phyloP scores from a whole-genome alignment of 2,888 invertebrate species.

The Gibbula magus region DNA sequence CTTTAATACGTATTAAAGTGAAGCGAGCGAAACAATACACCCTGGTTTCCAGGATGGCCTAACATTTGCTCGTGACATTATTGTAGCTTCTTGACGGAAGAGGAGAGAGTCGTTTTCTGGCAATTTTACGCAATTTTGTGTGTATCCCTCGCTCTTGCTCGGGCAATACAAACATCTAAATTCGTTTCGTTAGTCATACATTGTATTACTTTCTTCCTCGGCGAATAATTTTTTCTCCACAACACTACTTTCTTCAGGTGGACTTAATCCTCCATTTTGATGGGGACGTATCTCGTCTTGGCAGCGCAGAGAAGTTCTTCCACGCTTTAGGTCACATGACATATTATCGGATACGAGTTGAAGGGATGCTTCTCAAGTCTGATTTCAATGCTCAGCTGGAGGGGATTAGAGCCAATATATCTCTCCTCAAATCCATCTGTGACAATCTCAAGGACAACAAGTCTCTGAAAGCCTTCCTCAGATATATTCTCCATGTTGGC shows the following conservation, averaged over 20 bases:
- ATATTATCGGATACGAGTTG: constrained; percentile 91
- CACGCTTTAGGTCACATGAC: constrained; percentile 73
- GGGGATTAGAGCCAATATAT: constrained; percentile 92
- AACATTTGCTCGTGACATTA: too few relatives aligned
- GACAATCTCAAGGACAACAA: constrained; percentile 82
- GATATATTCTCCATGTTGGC: constrained; percentile 95
- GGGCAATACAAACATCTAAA: too few relatives aligned
- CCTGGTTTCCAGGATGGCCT: too few relatives aligned
- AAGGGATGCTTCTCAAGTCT: constrained; percentile 95
- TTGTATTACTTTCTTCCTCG: too few relatives aligned
- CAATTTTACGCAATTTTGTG: too few relatives aligned
- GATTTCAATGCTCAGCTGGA: constrained; percentile 94
- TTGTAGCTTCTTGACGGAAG: too few relatives aligned
- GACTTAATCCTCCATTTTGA: constrained; percentile 73
- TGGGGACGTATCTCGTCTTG: constrained; percentile 74
- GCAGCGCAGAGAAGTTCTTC: constrained; percentile 77
- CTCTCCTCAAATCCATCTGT: constrained; percentile 91
- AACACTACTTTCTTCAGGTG: constrained; percentile 50
- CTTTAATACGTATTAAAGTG: too few relatives aligned
- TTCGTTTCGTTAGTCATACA: too few relatives aligned
- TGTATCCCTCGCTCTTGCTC: too few relatives aligned
- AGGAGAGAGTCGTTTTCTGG: too few relatives aligned
- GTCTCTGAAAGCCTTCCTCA: constrained; percentile 89
- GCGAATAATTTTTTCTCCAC: too few relatives aligned
- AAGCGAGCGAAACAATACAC: too few relatives aligned